These are phyloP conservation scores for Oscarella lobularis DNA, from an alignment of 37 sponge, comb jelly and placozoan species.

Conservation along the genomic window DNA sequence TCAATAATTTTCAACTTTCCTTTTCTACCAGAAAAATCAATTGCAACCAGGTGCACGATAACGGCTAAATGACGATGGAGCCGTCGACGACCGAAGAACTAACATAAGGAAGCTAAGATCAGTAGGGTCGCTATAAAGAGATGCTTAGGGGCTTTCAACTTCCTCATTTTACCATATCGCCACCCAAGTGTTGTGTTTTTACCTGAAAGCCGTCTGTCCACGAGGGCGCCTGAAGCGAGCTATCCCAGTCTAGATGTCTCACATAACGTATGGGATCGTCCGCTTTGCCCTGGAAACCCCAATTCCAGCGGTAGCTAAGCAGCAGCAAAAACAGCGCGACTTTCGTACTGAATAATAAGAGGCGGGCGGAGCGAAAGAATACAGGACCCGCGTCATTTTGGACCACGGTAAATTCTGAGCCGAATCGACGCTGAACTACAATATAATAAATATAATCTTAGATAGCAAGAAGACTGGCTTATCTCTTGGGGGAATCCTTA, in stretches of 20 bases:
- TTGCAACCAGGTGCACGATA: not conserved
- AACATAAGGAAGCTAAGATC: not conserved
- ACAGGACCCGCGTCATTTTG: not conserved
- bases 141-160: not conserved
- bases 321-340: not conserved
- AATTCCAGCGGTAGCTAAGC: too few species aligned
- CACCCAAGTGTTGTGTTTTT: too few species aligned
- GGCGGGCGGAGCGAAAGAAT: not conserved
- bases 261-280: not conserved
- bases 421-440: not conserved
- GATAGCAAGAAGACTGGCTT: not conserved
- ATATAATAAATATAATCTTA: not conserved
- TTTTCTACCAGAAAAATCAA: not conserved
- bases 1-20: not conserved
- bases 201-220: not conserved
- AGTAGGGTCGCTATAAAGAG: not conserved
- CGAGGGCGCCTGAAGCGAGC: not conserved
- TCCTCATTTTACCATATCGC: too few species aligned
- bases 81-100: not conserved
- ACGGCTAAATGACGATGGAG: not conserved
- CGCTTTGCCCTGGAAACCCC: not conserved
- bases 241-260: not conserved
- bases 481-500: not conserved
- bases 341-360: not conserved
- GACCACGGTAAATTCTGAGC: constrained; percentile 1